Evolutionary conservation across 2,888 invertebrate species (phyloP).

Genomic region (Eupsilia transversa): DNA sequence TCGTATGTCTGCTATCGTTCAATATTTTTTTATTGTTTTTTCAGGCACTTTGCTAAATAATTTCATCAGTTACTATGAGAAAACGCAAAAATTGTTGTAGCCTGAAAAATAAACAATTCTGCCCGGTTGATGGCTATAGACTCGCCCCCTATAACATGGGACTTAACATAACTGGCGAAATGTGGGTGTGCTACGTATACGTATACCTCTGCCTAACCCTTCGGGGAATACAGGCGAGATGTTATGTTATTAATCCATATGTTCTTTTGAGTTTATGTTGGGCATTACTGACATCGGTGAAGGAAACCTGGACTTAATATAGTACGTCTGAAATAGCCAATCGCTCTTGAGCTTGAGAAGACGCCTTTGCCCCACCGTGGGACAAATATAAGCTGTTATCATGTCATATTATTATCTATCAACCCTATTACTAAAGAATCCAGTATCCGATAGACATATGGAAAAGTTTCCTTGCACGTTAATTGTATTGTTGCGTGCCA

Average conservation of each 20-base stretch:
- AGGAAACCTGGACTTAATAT: neutral
- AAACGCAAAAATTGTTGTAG: too few species aligned
- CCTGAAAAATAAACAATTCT: neutral
- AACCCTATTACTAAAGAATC: slow-evolving; percentile 34
- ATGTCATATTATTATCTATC: neutral
- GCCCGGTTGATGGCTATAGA: too few species aligned
- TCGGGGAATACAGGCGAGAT: too few species aligned
- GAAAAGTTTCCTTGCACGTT: slow-evolving; percentile 49
- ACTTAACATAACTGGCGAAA: too few species aligned
- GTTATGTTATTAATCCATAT: neutral
- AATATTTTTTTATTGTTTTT: neutral
- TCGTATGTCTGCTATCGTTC: neutral
- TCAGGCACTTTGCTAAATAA: neutral
- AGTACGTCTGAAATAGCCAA: neutral
- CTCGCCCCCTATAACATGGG: too few species aligned
- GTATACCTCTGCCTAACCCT: too few species aligned
- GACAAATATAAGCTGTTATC: neutral
- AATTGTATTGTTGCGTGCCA: slow-evolving; percentile 35
- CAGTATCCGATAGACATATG: slow-evolving; percentile 14
- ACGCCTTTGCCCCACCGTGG: neutral
- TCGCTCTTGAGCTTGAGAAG: neutral
- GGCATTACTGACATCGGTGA: too few species aligned
- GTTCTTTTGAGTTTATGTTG: neutral
- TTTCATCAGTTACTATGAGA: too few species aligned
- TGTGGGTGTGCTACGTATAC: too few species aligned